Evolutionary conservation across 2,113 vertebrate genomes (phyloP).

Genomic region (Thunnus maccoyii): DNA sequence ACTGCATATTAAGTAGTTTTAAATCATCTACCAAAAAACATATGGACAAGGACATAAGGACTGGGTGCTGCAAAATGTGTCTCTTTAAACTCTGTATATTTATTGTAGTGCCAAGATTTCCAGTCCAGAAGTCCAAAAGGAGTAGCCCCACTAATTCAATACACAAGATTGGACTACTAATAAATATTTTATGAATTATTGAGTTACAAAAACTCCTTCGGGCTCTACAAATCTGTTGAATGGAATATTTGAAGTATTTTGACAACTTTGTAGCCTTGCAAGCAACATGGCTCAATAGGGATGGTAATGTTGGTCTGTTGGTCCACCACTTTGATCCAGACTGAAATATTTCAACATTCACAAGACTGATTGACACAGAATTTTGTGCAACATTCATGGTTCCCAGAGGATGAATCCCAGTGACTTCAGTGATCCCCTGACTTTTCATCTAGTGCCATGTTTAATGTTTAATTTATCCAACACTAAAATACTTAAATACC

Average conservation of each 20-base stretch:
- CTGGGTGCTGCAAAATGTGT: conserved; percentile 8
- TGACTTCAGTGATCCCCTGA: background rate
- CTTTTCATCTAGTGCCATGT: background rate
- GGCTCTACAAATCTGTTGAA: background rate
- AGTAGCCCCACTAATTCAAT: background rate
- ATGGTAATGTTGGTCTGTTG: background rate
- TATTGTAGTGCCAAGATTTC: conserved; percentile 8
- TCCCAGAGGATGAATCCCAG: background rate
- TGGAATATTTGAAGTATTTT: background rate
- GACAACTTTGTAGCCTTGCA: background rate
- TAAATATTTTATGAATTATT: background rate
- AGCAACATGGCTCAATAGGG: background rate
- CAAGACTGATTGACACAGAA: background rate
- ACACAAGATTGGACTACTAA: background rate
- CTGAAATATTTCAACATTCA: background rate
- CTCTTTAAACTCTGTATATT: conserved; percentile 29
- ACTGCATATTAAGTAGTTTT: conserved; percentile 16
- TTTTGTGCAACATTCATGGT: background rate
- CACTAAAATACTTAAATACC: background rate
- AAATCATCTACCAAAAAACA: conserved; percentile 17
- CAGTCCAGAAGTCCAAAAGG: conserved; percentile 2
- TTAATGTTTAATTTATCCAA: too few relatives aligned
- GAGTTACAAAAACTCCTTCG: background rate
- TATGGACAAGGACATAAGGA: conserved; percentile 5
- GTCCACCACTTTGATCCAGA: background rate